phyloP scores from a whole-genome alignment of 1,140 invertebrate species.

The Hylaeus volcanicus region DNA sequence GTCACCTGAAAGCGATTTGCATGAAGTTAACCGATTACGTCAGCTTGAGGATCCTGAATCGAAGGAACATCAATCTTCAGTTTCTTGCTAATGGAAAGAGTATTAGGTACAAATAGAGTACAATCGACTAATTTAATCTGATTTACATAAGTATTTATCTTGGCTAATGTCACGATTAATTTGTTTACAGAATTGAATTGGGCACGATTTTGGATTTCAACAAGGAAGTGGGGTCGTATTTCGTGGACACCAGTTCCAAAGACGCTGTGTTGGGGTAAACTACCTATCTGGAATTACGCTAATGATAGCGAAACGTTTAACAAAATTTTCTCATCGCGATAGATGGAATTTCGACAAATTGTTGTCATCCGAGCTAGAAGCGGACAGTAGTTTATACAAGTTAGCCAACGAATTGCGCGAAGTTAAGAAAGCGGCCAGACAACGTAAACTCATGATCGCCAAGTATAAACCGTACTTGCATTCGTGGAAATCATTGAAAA shows the following conservation, averaged over 20 bases:
- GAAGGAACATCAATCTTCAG: slow-evolving; percentile 53
- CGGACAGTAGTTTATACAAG: slow-evolving; percentile 20
- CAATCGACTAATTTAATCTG: background rate
- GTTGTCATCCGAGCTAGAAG: background rate
- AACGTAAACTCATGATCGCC: slow-evolving; percentile 28
- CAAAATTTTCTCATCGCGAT: background rate
- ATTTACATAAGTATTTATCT: too few species aligned
- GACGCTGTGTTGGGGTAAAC: slow-evolving; percentile 29
- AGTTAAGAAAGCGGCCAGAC: slow-evolving; percentile 13
- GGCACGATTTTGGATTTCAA: slow-evolving; percentile 60
- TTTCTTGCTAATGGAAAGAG: slow-evolving; percentile 43
- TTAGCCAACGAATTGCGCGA: slow-evolving; percentile 19
- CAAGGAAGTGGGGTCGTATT: slow-evolving; percentile 43
- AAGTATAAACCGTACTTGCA: slow-evolving; percentile 36
- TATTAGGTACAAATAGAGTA: slow-evolving; percentile 41
- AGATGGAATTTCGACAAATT: slow-evolving; percentile 40
- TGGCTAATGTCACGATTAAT: background rate
- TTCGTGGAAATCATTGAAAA: background rate
- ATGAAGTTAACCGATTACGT: slow-evolving; percentile 58
- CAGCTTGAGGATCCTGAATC: slow-evolving; percentile 54
- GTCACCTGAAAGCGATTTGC: slow-evolving; percentile 49
- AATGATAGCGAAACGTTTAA: background rate
- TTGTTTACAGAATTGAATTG: slow-evolving; percentile 57
- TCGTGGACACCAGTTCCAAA: slow-evolving; percentile 42
- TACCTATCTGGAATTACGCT: background rate